These are phyloP conservation scores for Leptopilina boulardi DNA, from an alignment of 1,140 invertebrate genomes.

Conservation along the genomic window DNA sequence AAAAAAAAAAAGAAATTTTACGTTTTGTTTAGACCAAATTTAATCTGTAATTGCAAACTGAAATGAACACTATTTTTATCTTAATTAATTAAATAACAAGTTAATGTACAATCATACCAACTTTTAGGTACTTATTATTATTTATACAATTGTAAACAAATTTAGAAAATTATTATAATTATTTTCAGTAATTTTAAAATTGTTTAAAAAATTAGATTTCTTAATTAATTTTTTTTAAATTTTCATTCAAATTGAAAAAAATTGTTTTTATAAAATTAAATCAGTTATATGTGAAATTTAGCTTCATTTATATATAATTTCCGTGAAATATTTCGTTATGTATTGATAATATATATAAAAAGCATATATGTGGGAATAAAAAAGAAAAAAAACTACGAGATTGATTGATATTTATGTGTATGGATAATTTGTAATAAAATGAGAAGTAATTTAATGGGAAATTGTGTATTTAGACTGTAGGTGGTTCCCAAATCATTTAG, in stretches of 20 bases:
- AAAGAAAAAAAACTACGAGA: background rate
- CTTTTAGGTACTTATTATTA: background rate
- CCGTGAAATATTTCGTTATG: background rate
- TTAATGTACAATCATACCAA: background rate
- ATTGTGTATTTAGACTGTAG: conserved; percentile 34
- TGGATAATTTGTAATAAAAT: background rate
- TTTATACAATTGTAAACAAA: background rate
- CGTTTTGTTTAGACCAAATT: background rate
- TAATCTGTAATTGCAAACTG: conserved; percentile 14
- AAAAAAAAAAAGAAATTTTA: background rate
- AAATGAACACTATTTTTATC: background rate
- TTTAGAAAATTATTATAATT: no score
- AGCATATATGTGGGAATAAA: background rate
- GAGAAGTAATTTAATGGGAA: conserved; percentile 13
- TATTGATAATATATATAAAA: background rate
- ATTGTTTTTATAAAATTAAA: no score
- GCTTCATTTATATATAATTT: background rate
- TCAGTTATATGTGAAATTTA: background rate
- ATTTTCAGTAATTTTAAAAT: no score
- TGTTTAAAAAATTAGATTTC: no score
- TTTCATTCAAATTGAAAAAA: no score
- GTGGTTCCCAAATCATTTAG: conserved; percentile 72
- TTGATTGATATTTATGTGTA: background rate
- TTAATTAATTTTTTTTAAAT: no score
- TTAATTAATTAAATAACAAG: conserved; percentile 5